Percentiles rank a stretch among this genome's conserved stretches.
Evolutionary conservation across 2,113 vertebrate genomes (phyloP).

Genomic region (Nettapus auritus): DNA sequence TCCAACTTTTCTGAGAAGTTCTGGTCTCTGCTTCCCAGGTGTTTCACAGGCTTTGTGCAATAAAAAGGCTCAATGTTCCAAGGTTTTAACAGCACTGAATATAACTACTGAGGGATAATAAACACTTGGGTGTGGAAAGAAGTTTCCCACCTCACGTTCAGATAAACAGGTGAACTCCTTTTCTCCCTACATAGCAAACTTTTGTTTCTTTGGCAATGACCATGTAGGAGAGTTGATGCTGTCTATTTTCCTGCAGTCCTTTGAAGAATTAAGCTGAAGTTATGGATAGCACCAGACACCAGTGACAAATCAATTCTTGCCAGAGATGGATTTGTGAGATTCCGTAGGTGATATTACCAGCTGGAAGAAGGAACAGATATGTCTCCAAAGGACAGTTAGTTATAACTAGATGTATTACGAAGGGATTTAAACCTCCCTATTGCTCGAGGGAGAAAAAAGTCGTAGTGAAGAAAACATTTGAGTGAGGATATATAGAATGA

Average conservation of each 20-base stretch:
- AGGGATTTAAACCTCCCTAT: conserved; percentile 36
- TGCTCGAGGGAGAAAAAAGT: fast-evolving
- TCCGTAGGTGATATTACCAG: not conserved
- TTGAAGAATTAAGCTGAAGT: not conserved
- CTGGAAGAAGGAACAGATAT: not conserved
- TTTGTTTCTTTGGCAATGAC: not conserved
- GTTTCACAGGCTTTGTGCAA: not conserved
- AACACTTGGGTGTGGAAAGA: not conserved
- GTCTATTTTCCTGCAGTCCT: not conserved
- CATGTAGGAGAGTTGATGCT: not conserved
- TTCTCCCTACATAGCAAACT: not conserved
- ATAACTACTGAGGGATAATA: not conserved
- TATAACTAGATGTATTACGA: not conserved
- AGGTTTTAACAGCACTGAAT: not conserved
- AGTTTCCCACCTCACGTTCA: not conserved
- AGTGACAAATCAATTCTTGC: conserved; percentile 28
- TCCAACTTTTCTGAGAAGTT: fast-evolving
- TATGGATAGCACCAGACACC: not conserved
- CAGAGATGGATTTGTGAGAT: conserved; percentile 43
- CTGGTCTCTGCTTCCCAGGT: not conserved
- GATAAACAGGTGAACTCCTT: not conserved
- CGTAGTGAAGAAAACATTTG: not conserved
- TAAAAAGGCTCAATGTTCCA: not conserved
- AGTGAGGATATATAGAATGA: not conserved
- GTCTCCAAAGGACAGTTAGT: conserved; percentile 23